Conservation (phyloP, 2,797 vertebrate species). For the Bucorvus abyssinicus region DNA sequence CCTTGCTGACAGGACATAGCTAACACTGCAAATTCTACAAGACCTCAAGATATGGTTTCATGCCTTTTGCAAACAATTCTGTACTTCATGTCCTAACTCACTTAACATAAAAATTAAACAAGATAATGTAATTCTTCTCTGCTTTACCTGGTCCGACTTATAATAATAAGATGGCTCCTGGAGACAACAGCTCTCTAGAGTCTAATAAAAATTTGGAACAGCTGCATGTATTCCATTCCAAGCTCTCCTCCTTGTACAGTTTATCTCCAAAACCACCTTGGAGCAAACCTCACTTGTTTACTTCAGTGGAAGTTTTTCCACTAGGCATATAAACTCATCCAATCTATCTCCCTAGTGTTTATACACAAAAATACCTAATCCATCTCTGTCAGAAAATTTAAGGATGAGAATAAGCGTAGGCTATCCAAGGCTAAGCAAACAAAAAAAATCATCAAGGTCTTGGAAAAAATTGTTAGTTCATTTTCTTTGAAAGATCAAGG, state of each 20-base stretch:
- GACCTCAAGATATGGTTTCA: background rate
- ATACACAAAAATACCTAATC: conserved; percentile 52
- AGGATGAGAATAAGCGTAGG: background rate
- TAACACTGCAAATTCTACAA: background rate
- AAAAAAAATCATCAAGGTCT: background rate
- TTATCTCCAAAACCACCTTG: conserved; percentile 52
- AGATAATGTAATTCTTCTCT: conserved; percentile 2
- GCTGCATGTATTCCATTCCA: background rate
- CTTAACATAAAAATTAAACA: background rate
- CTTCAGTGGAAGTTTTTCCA: conserved; percentile 49
- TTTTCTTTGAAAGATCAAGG: background rate
- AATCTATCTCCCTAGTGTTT: conserved; percentile 34
- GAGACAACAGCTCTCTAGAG: background rate
- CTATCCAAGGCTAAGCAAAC: conserved; percentile 23
- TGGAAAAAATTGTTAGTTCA: background rate
- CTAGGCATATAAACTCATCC: conserved; percentile 30
- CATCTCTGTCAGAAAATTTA: conserved; percentile 25
- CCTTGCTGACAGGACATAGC: background rate
- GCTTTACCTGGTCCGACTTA: conserved; percentile 19
- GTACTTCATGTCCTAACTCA: background rate
- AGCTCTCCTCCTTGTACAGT: background rate
- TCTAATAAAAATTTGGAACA: conserved; percentile 30
- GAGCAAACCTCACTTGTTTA: conserved; percentile 40
- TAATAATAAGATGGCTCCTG: background rate
- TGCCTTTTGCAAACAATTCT: background rate